Conservation (phyloP, 2,888 invertebrate genomes). For the Dryobotodes eremita region DNA sequence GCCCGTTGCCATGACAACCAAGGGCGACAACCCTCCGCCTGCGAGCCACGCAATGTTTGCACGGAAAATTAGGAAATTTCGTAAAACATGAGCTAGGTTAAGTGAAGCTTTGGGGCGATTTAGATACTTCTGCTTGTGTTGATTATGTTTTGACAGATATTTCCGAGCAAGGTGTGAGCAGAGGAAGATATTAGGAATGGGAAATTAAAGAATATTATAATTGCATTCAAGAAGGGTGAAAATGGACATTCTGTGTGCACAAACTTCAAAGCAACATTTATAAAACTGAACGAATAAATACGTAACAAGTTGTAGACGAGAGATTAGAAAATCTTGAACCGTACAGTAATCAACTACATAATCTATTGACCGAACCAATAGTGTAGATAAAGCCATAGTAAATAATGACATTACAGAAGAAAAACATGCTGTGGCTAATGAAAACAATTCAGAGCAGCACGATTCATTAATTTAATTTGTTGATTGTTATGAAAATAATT, state of each 20-base stretch:
- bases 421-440: conserved; percentile 17
- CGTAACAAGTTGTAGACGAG: no score
- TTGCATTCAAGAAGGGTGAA: not conserved
- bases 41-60: conserved; percentile 68
- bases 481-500: conserved; percentile 23
- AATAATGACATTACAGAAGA: conserved; percentile 32
- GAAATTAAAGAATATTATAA: conserved; percentile 13
- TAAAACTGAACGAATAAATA: no score
- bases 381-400: conserved; percentile 35
- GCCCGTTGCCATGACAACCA: conserved; percentile 84
- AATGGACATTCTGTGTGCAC: not conserved
- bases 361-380: conserved; percentile 35
- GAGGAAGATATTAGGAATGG: not conserved
- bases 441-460: conserved; percentile 4
- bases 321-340: no score
- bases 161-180: not conserved
- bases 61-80: conserved; percentile 72
- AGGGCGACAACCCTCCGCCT: conserved; percentile 85
- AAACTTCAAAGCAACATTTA: not conserved
- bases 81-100: conserved; percentile 59
- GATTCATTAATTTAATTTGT: conserved; percentile 12
- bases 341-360: conserved; percentile 15
- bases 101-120: conserved; percentile 44
- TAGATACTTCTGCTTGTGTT: conserved; percentile 42
- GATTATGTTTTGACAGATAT: conserved; percentile 28